Conservation (phyloP, 2,888 invertebrate genomes). For the Melanostoma scalare region DNA sequence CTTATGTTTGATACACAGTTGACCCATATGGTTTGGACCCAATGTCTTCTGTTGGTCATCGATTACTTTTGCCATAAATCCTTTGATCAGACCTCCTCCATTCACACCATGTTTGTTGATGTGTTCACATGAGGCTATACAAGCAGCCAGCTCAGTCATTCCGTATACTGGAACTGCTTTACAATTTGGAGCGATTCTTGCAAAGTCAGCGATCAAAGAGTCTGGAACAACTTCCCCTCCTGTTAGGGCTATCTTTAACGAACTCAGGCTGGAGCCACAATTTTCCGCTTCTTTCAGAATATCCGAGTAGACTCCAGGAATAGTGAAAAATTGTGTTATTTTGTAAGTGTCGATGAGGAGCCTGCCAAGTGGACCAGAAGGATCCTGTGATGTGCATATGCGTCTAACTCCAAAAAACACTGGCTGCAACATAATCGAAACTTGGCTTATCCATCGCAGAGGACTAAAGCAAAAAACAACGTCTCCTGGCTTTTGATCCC, state of each 20-base stretch:
- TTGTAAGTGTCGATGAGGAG: conserved; percentile 51
- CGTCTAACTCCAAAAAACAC: conserved; percentile 64
- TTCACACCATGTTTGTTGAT: conserved; percentile 30
- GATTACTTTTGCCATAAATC: conserved; percentile 61
- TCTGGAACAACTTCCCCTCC: conserved; percentile 66
- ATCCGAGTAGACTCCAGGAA: conserved; percentile 59
- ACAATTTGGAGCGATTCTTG: conserved; percentile 42
- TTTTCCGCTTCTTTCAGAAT: conserved; percentile 45
- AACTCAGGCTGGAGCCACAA: conserved; percentile 40
- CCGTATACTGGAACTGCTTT: conserved; percentile 63
- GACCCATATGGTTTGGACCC: conserved; percentile 56
- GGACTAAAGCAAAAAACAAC: conserved; percentile 67
- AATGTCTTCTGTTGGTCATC: conserved; percentile 47
- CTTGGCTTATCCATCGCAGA: conserved; percentile 73
- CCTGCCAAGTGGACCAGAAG: conserved; percentile 32
- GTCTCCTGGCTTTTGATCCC: conserved; percentile 35
- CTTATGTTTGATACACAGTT: conserved; percentile 54
- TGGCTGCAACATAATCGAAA: conserved; percentile 62
- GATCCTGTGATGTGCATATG: conserved; percentile 54
- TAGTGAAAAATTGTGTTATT: conserved; percentile 68
- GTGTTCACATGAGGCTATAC: conserved; percentile 56
- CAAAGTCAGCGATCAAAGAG: conserved; percentile 29
- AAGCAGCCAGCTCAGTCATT: conserved; percentile 70
- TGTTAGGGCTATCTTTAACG: conserved; percentile 58
- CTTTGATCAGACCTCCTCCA: conserved; percentile 51